phyloP scores from a whole-genome alignment of 2,888 invertebrate genomes.

The Eupithecia inturbata region DNA sequence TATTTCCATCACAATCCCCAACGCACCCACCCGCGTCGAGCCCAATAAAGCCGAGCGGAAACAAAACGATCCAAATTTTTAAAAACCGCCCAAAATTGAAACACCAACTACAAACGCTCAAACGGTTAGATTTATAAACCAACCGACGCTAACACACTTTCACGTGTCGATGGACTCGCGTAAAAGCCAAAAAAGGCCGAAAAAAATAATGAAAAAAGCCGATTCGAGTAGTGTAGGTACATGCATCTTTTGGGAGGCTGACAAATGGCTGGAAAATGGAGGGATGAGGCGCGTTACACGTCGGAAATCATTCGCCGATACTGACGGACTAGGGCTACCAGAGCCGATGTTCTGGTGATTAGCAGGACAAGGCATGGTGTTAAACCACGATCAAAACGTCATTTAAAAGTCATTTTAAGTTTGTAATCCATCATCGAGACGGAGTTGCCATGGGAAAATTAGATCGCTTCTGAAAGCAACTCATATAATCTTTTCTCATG shows the following conservation, averaged over 20 bases:
- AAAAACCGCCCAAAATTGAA: conserved; percentile 54
- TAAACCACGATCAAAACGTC: background rate
- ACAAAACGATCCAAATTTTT: conserved; percentile 50
- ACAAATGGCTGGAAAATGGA: conserved; percentile 81
- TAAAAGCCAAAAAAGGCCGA: conserved; percentile 69
- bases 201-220: conserved; percentile 64
- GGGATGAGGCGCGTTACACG: conserved; percentile 69
- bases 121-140: conserved; percentile 77
- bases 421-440: background rate
- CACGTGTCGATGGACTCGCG: conserved; percentile 82
- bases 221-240: conserved; percentile 58
- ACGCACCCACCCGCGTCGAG: conserved; percentile 8
- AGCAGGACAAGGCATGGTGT: background rate
- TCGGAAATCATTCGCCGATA: conserved; percentile 82
- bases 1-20: conserved; percentile 15
- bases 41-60: conserved; percentile 33
- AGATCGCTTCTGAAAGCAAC: background rate
- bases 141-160: conserved; percentile 81
- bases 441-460: background rate
- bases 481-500: too few species aligned
- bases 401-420: background rate
- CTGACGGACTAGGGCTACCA: conserved; percentile 62
- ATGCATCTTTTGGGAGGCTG: conserved; percentile 81
- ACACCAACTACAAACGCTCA: conserved; percentile 55
- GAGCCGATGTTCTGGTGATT: background rate